phyloP scores from a whole-genome alignment of 64 coral and sea anemone species.

The Montipora efflorescens region DNA sequence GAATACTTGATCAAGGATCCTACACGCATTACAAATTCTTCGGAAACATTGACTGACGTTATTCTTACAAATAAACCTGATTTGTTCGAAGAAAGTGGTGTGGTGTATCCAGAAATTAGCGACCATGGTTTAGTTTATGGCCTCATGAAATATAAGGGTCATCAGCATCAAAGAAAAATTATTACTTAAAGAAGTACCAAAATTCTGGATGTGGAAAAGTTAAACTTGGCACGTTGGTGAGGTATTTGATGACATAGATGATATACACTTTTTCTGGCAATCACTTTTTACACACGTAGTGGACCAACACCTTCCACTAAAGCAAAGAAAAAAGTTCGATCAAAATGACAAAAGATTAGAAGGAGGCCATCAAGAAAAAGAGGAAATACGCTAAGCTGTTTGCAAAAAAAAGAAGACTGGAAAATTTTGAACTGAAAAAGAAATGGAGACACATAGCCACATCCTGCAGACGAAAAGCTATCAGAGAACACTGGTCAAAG shows the following conservation, averaged over 20 bases:
- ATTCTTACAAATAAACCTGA: neutral
- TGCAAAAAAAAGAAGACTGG: too few species aligned
- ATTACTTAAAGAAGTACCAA: neutral
- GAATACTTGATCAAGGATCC: neutral
- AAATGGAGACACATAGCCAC: neutral
- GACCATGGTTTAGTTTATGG: constrained; percentile 19
- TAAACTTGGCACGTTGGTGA: constrained; percentile 1
- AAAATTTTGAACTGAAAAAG: neutral
- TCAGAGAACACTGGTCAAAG: too few species aligned
- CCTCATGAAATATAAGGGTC: constrained; percentile 14
- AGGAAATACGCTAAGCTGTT: neutral
- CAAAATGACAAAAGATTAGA: neutral
- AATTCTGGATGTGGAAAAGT: neutral
- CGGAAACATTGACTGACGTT: neutral
- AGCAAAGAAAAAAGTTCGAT: neutral
- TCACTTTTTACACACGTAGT: neutral
- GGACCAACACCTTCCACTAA: neutral
- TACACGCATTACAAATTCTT: neutral
- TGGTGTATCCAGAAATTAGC: neutral
- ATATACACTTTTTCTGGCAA: neutral
- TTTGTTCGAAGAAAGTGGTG: neutral
- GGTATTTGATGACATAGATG: constrained; percentile 2
- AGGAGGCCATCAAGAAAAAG: neutral
- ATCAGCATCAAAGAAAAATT: neutral
- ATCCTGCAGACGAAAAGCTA: too few species aligned